Conservation (phyloP, 2,888 invertebrate genomes). For the Dryobotodes eremita region DNA sequence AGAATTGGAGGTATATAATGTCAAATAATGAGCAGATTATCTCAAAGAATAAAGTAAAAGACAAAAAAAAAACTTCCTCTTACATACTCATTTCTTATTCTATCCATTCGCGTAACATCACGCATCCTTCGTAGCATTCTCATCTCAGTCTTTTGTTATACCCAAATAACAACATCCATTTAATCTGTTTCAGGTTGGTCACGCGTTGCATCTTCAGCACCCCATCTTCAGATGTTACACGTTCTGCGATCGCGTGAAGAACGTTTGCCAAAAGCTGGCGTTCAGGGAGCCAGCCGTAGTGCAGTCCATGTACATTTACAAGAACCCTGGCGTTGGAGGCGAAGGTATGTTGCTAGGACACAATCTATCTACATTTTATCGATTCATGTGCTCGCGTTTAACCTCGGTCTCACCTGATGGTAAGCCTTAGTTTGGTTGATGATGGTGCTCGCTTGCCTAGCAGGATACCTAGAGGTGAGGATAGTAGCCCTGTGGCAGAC, state of each 20-base stretch:
- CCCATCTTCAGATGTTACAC: slow-evolving; percentile 95
- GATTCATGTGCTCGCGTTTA: background rate
- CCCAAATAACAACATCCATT: background rate
- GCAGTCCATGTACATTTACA: slow-evolving; percentile 99
- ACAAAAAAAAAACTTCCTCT: too few species aligned
- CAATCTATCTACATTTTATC: background rate
- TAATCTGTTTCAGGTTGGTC: slow-evolving; percentile 92
- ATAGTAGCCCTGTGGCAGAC: background rate
- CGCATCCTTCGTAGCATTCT: background rate
- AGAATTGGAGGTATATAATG: too few species aligned
- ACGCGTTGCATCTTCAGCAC: slow-evolving; percentile 95
- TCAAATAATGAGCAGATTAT: too few species aligned
- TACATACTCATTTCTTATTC: background rate
- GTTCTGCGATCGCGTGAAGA: slow-evolving; percentile 95
- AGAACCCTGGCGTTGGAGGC: slow-evolving; percentile 97
- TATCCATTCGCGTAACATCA: background rate
- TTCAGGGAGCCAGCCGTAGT: slow-evolving; percentile 95
- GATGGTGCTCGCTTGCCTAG: background rate
- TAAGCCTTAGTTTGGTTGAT: background rate
- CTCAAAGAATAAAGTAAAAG: too few species aligned
- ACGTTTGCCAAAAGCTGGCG: slow-evolving; percentile 93
- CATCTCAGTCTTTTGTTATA: background rate
- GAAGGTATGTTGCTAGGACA: slow-evolving; percentile 91
- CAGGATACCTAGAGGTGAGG: background rate
- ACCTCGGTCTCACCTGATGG: background rate